These are phyloP conservation scores for Meandrusa payeni DNA, from an alignment of 2,888 invertebrate species.

Conservation along the genomic window DNA sequence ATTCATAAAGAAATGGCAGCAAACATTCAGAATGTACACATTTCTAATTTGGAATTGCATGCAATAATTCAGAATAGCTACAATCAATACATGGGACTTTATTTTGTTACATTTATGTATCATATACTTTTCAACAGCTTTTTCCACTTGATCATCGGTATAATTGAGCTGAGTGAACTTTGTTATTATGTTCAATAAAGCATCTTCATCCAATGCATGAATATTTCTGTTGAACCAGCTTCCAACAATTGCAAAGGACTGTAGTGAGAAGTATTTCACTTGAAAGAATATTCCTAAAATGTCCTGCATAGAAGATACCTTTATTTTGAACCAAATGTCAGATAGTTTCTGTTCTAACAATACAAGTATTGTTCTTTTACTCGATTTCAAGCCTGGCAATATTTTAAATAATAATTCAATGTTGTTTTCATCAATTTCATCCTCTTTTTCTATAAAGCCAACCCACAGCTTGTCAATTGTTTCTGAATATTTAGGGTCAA, in stretches of 20 bases:
- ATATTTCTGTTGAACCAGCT: conserved; percentile 83
- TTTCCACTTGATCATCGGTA: conserved; percentile 78
- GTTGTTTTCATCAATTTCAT: conserved; percentile 79
- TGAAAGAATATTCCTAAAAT: conserved; percentile 65
- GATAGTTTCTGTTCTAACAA: conserved; percentile 81
- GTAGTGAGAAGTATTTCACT: conserved; percentile 61
- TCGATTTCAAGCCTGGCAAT: conserved; percentile 79
- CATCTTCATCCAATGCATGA: conserved; percentile 79
- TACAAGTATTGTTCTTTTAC: conserved; percentile 78
- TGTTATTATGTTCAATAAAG: conserved; percentile 75
- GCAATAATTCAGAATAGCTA: conserved; percentile 82
- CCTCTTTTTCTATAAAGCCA: conserved; percentile 80
- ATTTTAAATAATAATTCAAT: conserved; percentile 79
- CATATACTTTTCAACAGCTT: conserved; percentile 82
- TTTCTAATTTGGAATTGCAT: conserved; percentile 81
- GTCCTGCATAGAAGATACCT: conserved; percentile 64
- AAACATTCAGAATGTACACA: conserved; percentile 76
- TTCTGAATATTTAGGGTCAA: conserved; percentile 67
- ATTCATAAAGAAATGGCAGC: conserved; percentile 78
- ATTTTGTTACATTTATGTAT: conserved; percentile 72
- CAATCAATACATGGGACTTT: conserved; percentile 77
- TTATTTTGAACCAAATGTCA: conserved; percentile 79
- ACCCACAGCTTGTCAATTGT: conserved; percentile 84
- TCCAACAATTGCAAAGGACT: conserved; percentile 60
- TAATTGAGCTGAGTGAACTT: conserved; percentile 78